Conservation (phyloP, 2,797 vertebrate species). For the Aplochiton taeniatus region DNA sequence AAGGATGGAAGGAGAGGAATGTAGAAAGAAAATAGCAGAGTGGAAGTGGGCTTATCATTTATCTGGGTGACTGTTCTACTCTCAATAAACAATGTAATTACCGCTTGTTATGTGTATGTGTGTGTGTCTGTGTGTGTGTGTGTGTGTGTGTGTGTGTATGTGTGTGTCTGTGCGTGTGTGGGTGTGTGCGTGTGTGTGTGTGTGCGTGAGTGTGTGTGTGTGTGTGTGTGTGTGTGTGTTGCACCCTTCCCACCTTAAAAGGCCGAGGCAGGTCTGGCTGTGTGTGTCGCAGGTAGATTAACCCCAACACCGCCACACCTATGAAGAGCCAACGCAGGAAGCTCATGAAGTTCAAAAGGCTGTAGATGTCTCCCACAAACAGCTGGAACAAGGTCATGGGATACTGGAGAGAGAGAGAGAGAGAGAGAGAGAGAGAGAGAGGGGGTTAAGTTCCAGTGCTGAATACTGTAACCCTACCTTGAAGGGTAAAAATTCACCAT, state of each 20-base stretch:
- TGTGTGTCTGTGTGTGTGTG: conserved; percentile 8
- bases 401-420: conserved; percentile 73
- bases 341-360: conserved; percentile 96
- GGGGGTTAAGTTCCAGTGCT: background rate
- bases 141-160: background rate
- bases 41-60: too few species aligned
- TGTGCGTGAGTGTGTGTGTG: background rate
- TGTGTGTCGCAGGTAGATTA: conserved; percentile 92
- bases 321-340: conserved; percentile 97
- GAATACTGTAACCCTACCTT: background rate
- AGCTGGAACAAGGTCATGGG: conserved; percentile 91
- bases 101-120: background rate
- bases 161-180: conserved; percentile 2
- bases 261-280: conserved; percentile 91
- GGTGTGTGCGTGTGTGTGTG: background rate
- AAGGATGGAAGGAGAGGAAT: too few species aligned
- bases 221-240: conserved; percentile 4
- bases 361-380: conserved; percentile 92
- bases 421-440: conserved; percentile 25
- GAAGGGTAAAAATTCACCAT: background rate
- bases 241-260: conserved; percentile 84
- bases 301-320: conserved; percentile 89
- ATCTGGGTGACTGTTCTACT: too few species aligned
- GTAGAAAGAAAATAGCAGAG: too few species aligned
- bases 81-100: too few species aligned